Conservation (phyloP, 2,113 vertebrate genomes). For the Cinclus cinclus region DNA sequence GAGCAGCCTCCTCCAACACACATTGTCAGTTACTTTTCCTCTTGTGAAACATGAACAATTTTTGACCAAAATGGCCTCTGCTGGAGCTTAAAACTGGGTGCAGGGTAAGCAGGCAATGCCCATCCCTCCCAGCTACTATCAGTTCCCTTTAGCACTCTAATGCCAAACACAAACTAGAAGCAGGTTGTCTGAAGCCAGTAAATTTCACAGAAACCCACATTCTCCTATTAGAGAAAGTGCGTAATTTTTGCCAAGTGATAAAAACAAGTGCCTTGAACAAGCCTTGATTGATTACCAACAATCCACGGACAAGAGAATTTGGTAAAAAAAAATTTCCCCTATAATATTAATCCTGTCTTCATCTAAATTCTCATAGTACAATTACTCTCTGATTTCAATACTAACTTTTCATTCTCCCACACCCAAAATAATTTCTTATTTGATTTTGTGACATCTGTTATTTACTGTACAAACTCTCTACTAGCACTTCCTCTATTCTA, state of each 20-base stretch:
- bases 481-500: neutral
- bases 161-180: neutral
- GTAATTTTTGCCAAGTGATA: neutral
- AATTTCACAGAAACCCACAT: neutral
- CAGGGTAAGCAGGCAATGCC: neutral
- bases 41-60: neutral
- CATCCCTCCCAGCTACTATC: neutral
- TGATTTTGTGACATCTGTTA: neutral
- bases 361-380: neutral
- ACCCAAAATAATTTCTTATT: neutral
- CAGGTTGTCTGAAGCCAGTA: neutral
- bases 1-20: neutral
- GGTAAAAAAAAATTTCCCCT: neutral
- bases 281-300: neutral
- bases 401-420: neutral
- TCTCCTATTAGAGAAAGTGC: neutral
- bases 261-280: neutral
- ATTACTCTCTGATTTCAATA: neutral
- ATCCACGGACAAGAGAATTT: rapidly evolving
- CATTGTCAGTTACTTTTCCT: neutral
- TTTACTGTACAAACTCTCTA: neutral
- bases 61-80: neutral
- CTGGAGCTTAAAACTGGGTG: neutral
- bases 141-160: neutral
- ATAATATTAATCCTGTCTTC: neutral